phyloP scores from a whole-genome alignment of 2,888 invertebrate genomes.

The Zaprionus lineosus region DNA sequence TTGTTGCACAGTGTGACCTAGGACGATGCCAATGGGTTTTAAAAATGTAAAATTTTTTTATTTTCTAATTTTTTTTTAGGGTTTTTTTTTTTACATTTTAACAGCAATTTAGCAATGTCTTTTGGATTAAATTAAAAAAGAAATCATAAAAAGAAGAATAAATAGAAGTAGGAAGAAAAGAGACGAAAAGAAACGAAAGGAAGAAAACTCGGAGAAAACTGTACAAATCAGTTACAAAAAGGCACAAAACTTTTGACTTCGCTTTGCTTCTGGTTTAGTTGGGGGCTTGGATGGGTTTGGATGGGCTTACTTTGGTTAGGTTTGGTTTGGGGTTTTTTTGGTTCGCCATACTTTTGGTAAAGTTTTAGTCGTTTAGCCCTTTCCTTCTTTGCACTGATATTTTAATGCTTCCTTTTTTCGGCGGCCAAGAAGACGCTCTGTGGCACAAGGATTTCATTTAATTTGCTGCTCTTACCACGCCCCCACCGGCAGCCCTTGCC shows the following conservation, averaged over 20 bases:
- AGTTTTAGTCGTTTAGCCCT: conserved; percentile 72
- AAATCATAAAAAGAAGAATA: too few relatives aligned
- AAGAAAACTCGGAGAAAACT: conserved; percentile 55
- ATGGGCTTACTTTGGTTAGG: conserved; percentile 26
- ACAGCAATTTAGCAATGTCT: conserved; percentile 76
- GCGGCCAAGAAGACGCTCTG: conserved; percentile 36
- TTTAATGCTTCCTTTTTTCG: conserved; percentile 70
- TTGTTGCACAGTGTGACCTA: conserved; percentile 23
- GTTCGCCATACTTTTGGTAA: conserved; percentile 62
- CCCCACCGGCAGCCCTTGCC: background rate
- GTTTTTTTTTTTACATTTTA: conserved; percentile 50
- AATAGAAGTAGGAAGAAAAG: too few relatives aligned
- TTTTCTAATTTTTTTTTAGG: conserved; percentile 4
- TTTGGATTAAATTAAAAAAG: conserved; percentile 76
- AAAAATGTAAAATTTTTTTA: background rate
- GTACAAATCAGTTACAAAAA: conserved; percentile 74
- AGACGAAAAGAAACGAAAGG: too few relatives aligned
- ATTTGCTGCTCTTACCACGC: conserved; percentile 48
- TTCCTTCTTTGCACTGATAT: conserved; percentile 70
- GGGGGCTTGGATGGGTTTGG: conserved; percentile 4
- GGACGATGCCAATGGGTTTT: background rate
- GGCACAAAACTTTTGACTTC: conserved; percentile 62
- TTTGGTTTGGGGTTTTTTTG: conserved; percentile 19
- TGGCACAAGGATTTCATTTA: conserved; percentile 73
- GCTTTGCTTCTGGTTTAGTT: conserved; percentile 40